Percentiles rank a stretch among this genome's conserved stretches.
These are phyloP conservation scores for Ciconia stormi DNA, from an alignment of 2,113 vertebrate genomes.

Conservation along the genomic window DNA sequence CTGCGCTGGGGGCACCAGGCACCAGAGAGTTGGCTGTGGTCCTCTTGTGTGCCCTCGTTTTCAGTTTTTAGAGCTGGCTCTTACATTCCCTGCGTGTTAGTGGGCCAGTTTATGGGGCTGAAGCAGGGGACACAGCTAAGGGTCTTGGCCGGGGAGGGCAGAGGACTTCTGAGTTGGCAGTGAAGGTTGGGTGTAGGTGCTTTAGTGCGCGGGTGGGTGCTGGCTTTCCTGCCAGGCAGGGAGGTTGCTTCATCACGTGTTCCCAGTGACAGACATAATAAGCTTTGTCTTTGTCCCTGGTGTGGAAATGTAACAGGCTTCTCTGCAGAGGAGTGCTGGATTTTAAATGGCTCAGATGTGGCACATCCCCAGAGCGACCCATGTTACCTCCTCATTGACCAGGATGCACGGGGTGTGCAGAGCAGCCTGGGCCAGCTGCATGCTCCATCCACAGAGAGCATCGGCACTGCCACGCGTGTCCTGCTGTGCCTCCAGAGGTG, in stretches of 20 bases:
- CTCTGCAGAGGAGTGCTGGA: neutral
- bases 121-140: neutral
- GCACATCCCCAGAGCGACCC: accelerated
- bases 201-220: no score
- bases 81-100: accelerated
- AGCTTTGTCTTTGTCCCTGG: neutral
- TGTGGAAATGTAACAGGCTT: neutral
- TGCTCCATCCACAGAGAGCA: neutral
- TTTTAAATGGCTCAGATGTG: neutral
- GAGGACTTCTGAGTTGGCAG: neutral
- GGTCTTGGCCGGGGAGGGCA: neutral
- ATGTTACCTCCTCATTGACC: neutral
- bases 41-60: neutral
- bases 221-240: accelerated
- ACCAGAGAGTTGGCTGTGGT: neutral
- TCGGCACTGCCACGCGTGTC: neutral
- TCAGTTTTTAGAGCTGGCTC: neutral
- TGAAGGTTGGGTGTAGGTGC: neutral
- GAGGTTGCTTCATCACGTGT: neutral
- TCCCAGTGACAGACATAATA: neutral
- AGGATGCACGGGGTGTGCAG: neutral
- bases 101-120: neutral
- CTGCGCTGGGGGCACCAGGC: accelerated
- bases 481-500: neutral
- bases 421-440: neutral